Conservation (phyloP, 2,888 invertebrate species). For the Callyntrura sp. region DNA sequence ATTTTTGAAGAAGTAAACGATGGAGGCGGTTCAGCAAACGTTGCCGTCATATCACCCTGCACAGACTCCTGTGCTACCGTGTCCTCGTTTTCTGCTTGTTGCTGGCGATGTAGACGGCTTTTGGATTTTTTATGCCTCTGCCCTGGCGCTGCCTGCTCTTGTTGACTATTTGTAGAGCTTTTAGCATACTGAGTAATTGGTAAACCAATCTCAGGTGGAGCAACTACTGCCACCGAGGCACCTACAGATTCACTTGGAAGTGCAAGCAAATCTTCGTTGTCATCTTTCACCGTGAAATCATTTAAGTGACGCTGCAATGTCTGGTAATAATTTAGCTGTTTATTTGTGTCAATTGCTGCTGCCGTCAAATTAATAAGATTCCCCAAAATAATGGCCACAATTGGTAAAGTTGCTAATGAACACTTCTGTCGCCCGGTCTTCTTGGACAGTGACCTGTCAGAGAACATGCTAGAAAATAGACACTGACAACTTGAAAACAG, state of each 20-base stretch:
- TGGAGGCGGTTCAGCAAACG: background rate
- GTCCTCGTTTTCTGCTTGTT: background rate
- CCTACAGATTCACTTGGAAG: constrained; percentile 43
- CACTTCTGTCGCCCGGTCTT: constrained; percentile 6
- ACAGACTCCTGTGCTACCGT: constrained; percentile 24
- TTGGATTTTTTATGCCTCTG: background rate
- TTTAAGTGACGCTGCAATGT: constrained; percentile 42
- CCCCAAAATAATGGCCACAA: constrained; percentile 49
- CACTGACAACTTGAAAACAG: constrained; percentile 40
- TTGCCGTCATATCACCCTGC: background rate
- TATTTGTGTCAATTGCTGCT: background rate
- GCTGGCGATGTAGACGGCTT: background rate
- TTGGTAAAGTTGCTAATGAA: constrained; percentile 52
- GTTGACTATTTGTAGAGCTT: background rate
- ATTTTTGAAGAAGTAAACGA: background rate
- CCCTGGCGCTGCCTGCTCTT: background rate
- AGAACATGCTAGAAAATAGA: background rate
- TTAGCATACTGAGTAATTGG: constrained; percentile 59
- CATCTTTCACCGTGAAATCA: constrained; percentile 69
- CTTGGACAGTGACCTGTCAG: background rate
- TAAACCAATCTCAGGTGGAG: constrained; percentile 35
- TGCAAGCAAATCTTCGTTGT: constrained; percentile 63
- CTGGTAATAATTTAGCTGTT: constrained; percentile 25
- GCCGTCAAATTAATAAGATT: background rate
- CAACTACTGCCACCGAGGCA: constrained; percentile 20